A percentile compares a stretch with the other conserved stretches of the same genome.
phyloP scores from a whole-genome alignment of 1,140 invertebrate genomes.

The Acyrthosiphon pisum region DNA sequence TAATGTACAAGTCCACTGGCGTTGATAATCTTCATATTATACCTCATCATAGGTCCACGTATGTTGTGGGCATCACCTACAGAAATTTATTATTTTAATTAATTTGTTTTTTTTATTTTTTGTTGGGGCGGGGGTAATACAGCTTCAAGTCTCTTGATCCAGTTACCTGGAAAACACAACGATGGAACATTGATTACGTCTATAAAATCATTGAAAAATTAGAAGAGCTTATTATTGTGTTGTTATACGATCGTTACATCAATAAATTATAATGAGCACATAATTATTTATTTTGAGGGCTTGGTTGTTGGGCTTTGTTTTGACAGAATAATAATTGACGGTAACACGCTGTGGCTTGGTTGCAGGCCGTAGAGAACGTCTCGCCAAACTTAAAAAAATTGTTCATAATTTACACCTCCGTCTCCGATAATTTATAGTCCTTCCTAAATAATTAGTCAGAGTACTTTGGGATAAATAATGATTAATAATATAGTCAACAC shows the following conservation, averaged over 20 bases:
- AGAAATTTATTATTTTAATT: not conserved
- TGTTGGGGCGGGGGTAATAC: not conserved
- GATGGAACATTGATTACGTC: not conserved
- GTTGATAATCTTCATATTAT: not conserved
- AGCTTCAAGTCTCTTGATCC: not conserved
- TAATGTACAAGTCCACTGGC: not conserved
- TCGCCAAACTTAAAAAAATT: not conserved
- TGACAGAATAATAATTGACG: slow-evolving; percentile 4
- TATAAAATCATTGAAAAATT: no score
- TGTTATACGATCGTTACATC: not conserved
- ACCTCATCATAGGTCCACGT: not conserved
- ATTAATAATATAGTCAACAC: slow-evolving; percentile 9
- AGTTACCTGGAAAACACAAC: not conserved
- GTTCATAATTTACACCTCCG: not conserved
- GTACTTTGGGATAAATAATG: slow-evolving; percentile 17
- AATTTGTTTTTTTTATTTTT: no score
- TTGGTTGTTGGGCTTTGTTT: not conserved
- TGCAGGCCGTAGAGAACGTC: no score
- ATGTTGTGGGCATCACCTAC: not conserved
- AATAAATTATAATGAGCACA: not conserved
- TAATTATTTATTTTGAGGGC: not conserved
- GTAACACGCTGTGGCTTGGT: not conserved
- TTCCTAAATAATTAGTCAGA: not conserved
- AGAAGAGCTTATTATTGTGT: not conserved
- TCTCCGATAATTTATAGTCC: not conserved